phyloP scores from a whole-genome alignment of 2,113 vertebrate species.

The Xyliphius kryptos region DNA sequence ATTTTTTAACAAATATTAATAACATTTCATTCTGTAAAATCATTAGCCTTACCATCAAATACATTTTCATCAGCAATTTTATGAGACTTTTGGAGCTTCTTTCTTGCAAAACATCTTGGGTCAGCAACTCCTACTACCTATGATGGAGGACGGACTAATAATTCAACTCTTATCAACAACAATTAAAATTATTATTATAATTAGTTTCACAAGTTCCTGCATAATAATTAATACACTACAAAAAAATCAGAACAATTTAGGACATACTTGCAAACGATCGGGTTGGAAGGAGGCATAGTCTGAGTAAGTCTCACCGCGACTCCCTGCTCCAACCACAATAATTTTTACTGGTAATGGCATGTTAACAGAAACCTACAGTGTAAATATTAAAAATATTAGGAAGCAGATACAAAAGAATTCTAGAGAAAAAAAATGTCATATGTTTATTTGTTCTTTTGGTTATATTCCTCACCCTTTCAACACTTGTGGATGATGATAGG shows the following conservation, averaged over 20 bases:
- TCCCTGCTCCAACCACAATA: slow-evolving; percentile 67
- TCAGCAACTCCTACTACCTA: slow-evolving; percentile 73
- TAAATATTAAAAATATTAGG: background rate
- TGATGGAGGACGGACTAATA: background rate
- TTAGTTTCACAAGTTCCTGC: too few species aligned
- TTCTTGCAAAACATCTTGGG: slow-evolving; percentile 62
- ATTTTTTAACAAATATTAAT: background rate
- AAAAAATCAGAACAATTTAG: too few species aligned
- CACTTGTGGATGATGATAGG: too few species aligned
- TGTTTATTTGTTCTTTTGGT: too few species aligned
- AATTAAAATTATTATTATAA: too few species aligned
- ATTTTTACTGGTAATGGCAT: slow-evolving; percentile 59
- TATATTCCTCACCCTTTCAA: too few species aligned
- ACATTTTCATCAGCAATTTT: slow-evolving; percentile 57
- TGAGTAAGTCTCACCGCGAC: slow-evolving; percentile 60
- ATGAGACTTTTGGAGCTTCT: slow-evolving; percentile 58
- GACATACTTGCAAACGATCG: slow-evolving; percentile 58
- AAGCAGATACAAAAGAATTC: too few species aligned
- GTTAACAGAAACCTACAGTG: background rate
- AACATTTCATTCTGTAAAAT: background rate
- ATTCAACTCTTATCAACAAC: too few species aligned
- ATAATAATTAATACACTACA: too few species aligned
- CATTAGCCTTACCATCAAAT: slow-evolving; percentile 55
- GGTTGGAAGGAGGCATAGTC: slow-evolving; percentile 58
- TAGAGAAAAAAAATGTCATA: too few species aligned